Percentiles rank a stretch among this genome's conserved stretches.
These are phyloP conservation scores for Rhombomys opimus DNA, from an alignment of 2,113 vertebrate genomes.

Conservation along the genomic window DNA sequence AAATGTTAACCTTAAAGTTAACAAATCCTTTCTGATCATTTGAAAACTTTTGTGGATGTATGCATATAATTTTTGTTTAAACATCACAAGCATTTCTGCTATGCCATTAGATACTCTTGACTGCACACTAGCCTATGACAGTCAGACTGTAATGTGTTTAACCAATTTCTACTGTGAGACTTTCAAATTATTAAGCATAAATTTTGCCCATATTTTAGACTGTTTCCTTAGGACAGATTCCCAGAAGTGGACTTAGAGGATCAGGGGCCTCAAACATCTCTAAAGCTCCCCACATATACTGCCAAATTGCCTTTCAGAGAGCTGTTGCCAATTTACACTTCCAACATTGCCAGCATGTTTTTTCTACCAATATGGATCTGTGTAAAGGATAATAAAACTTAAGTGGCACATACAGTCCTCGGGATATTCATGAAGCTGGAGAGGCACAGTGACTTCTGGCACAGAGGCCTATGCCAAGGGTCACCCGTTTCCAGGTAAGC, in stretches of 20 bases:
- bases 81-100: conserved; percentile 38
- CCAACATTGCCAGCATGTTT: conserved; percentile 61
- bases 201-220: conserved; percentile 65
- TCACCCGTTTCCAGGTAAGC: conserved; percentile 51
- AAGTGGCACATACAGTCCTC: conserved; percentile 63
- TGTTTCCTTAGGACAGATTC: conserved; percentile 79
- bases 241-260: conserved; percentile 78
- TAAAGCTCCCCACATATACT: conserved; percentile 72
- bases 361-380: conserved; percentile 62
- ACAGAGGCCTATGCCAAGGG: conserved; percentile 46
- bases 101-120: conserved; percentile 28
- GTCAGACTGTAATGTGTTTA: conserved; percentile 61
- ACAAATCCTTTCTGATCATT: background rate
- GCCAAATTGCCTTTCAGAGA: conserved; percentile 80
- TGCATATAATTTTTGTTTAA: conserved; percentile 57
- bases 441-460: background rate
- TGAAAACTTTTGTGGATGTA: conserved; percentile 16
- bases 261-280: conserved; percentile 76
- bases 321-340: conserved; percentile 76
- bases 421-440: conserved; percentile 55
- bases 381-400: conserved; percentile 73
- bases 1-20: background rate
- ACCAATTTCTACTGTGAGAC: conserved; percentile 64
- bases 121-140: conserved; percentile 39
- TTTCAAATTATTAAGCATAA: conserved; percentile 72